These are phyloP conservation scores for Colaptes auratus DNA, from an alignment of 2,113 vertebrate genomes.

Conservation along the genomic window DNA sequence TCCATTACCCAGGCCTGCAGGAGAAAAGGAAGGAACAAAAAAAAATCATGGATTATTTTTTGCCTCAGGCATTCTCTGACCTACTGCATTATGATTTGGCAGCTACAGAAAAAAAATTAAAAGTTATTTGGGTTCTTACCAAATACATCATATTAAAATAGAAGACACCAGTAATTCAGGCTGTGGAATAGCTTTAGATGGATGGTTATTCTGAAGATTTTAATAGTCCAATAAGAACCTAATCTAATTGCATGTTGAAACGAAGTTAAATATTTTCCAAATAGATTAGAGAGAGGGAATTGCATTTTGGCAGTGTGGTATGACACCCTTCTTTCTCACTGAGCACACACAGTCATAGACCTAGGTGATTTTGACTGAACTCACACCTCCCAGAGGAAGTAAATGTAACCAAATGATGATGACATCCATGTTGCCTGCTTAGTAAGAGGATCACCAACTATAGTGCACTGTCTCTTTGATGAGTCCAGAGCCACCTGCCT, in stretches of 20 bases:
- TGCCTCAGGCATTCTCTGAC: conserved; percentile 59
- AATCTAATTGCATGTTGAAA: conserved; percentile 49
- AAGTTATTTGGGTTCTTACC: conserved; percentile 63
- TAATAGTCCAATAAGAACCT: conserved; percentile 59
- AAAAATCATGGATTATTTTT: conserved; percentile 35
- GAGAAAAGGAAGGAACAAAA: background rate
- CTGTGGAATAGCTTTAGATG: conserved; percentile 38
- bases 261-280: conserved; percentile 59
- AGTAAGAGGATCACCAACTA: rapidly evolving
- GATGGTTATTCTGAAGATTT: conserved; percentile 58
- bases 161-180: conserved; percentile 43
- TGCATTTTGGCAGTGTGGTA: conserved; percentile 4
- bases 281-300: conserved; percentile 22
- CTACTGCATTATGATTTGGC: conserved; percentile 63
- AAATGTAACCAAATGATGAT: background rate
- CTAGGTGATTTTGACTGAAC: background rate
- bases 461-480: background rate
- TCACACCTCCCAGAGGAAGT: background rate
- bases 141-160: conserved; percentile 65
- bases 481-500: background rate
- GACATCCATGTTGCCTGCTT: background rate
- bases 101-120: conserved; percentile 64
- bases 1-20: conserved; percentile 41
- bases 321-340: background rate
- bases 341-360: background rate